These are phyloP conservation scores for Caranx melampygus DNA, from an alignment of 2,113 vertebrate genomes.

Conservation along the genomic window DNA sequence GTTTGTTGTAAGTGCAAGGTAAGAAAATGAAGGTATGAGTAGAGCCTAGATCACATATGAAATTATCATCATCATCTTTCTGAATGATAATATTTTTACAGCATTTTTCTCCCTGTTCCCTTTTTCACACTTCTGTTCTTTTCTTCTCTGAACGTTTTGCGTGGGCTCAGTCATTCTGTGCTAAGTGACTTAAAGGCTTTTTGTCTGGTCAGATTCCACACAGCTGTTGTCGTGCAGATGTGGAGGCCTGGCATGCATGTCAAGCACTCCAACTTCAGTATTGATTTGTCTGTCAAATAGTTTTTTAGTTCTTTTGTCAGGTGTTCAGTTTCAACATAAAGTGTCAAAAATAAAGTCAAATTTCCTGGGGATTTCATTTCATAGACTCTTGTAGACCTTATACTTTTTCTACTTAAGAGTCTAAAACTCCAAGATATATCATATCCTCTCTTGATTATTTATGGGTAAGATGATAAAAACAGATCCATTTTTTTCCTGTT, in stretches of 20 bases:
- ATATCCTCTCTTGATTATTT: not conserved
- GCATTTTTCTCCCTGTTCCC: not conserved
- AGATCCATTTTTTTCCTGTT: not conserved
- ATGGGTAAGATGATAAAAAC: too few species aligned
- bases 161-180: not conserved
- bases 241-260: not conserved
- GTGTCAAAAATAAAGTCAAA: too few species aligned
- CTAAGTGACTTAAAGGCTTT: not conserved
- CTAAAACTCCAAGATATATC: too few species aligned
- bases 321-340: too few species aligned
- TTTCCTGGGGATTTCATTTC: too few species aligned
- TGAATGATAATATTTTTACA: not conserved
- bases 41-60: not conserved
- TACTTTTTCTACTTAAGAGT: too few species aligned
- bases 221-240: not conserved
- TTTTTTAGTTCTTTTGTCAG: too few species aligned
- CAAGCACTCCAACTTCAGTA: not conserved
- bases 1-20: constrained; percentile 29
- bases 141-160: not conserved
- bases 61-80: not conserved
- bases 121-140: not conserved
- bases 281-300: not conserved
- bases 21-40: constrained; percentile 4
- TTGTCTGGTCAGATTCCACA: too few species aligned
- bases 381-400: too few species aligned